Evolutionary conservation across 1,140 invertebrate species (phyloP), one percentile per base, ranked within the genome.

Genomic region (Hylyphantes graminicola): DNA sequence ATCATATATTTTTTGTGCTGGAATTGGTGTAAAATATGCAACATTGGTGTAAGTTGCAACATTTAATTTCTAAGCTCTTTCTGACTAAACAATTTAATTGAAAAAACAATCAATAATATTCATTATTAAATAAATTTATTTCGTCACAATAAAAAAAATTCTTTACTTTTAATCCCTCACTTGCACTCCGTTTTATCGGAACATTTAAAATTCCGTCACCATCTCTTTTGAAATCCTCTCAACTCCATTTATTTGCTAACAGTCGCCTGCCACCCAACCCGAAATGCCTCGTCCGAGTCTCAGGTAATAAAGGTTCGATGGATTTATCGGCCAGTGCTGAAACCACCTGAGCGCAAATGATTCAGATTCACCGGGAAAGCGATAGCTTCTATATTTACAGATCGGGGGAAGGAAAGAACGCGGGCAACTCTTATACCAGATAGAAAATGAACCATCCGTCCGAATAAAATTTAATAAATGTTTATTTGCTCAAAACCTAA

Each of bases 331-430:
- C 57, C 21, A 74, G 57, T 74, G 72, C 54, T 74, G 53, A 55
- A 74, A 57, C 72, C 72, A 74, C 72, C 72, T 74, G 72, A 74
- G 72, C 72, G 72, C 72, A 57, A 55, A 70, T 70, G 50, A 70
- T 70, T 70, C 68, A 70, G 68, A 70, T 70, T 70, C 54, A 53
- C 48, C 7, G 7, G 68, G 68, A 70, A 70, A 70, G 54, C 50
- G 68, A 54, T 70, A 70, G 51, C 68, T 70, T 53, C 50, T 59
- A n/a, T 7, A 59, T 59, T 59, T 59, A 59, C 57, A 13, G 57
- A 59, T 13, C n/a, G 35, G 35, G 35, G 5, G 35, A 35, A 35
- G 5, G 35, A 35, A 35, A 35, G 35, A 35, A 35, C 35, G 35
- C 35, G 1, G 5, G 35, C 35, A 35, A 35, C 35, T 35, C 35